Base-by-base conservation (phyloP, 1,140 invertebrate genomes). In the Cydia strobilella region DNA sequence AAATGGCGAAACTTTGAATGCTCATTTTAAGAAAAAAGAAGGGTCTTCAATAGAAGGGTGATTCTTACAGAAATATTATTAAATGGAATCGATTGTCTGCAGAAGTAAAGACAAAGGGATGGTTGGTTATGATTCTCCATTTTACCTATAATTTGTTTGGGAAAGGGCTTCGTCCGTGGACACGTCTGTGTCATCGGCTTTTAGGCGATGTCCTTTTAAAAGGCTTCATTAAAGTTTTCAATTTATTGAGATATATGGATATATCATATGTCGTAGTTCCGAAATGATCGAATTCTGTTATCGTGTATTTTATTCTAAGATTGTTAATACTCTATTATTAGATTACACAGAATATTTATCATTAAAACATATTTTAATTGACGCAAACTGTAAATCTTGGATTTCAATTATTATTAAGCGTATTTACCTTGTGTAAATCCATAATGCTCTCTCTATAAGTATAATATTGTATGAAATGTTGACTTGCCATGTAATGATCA, bases 11-110 rank as follows among this genome's bases (percentile, higher is more conserved):
- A 42, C 27, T 69, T 39, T 42, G 27, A 69, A 65, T 65, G 65
- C 27, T 59, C 65, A 31, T 69, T 65, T 69, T 9, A 69, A 69
- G 65, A 69, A 69, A 35, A 69, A 69, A n/a, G n/a, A 39, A 35
- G 63, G 65, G 31, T 20, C 35, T 69, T 54, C 2, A 73, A 72
- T 54, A 20, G 71, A 73, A 54, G 51, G 72, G 51, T 73, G 72
- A 51, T 73, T 51, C 72, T 51, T 27, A 54, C n/a, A 73, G 51
- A 73, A 73, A 51, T 51, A 73, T 73, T 73, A 73, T 73, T 73
- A 35, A 69, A 35, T 27, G 27, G 31, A 39, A 39, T 69, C 65
- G 65, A 69, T 69, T 69, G 65, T 69, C 65, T 42, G 65, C 65
- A 69, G 65, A 69, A 18, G 35, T 39, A 0, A 69, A 69, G 65